Percentiles rank a stretch among this genome's conserved stretches.
These are phyloP conservation scores for Nannospalax galili DNA, from an alignment of 2,113 vertebrate species.

Conservation along the genomic window DNA sequence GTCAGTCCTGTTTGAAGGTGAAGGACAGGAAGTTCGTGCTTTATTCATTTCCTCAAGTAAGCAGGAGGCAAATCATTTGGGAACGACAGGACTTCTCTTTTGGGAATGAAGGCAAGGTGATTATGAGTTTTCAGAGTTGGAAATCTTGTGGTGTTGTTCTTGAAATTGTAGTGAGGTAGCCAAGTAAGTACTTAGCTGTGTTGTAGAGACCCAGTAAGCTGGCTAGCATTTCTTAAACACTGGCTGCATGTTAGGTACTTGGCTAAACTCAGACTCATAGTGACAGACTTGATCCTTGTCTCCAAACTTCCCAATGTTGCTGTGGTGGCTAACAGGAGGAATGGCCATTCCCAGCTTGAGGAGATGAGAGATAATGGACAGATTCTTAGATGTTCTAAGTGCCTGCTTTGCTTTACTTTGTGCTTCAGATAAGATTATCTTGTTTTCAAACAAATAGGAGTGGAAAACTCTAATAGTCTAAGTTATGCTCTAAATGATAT, in stretches of 20 bases:
- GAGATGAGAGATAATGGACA: conserved; percentile 23
- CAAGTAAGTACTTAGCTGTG: neutral
- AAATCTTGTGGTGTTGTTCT: conserved; percentile 10
- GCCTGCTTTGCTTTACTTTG: conserved; percentile 10
- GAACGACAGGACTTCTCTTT: neutral
- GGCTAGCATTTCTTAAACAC: neutral
- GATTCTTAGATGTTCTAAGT: neutral
- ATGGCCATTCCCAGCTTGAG: neutral
- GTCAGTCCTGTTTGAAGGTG: neutral
- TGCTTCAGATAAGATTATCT: neutral
- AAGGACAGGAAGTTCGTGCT: neutral
- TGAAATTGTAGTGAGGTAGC: neutral
- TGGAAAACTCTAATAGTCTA: conserved; percentile 6
- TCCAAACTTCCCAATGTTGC: neutral
- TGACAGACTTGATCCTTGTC: neutral
- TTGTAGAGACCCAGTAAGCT: neutral
- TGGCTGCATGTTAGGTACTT: neutral
- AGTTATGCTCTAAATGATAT: neutral
- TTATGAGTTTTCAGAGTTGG: neutral
- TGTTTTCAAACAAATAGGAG: conserved; percentile 11
- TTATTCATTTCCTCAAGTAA: conserved; percentile 32
- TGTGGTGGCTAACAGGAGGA: neutral
- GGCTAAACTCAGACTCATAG: neutral
- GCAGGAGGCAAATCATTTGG: neutral
- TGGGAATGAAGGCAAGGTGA: neutral